phyloP scores from a whole-genome alignment of 2,888 invertebrate genomes.

The Clepsis dumicolana region DNA sequence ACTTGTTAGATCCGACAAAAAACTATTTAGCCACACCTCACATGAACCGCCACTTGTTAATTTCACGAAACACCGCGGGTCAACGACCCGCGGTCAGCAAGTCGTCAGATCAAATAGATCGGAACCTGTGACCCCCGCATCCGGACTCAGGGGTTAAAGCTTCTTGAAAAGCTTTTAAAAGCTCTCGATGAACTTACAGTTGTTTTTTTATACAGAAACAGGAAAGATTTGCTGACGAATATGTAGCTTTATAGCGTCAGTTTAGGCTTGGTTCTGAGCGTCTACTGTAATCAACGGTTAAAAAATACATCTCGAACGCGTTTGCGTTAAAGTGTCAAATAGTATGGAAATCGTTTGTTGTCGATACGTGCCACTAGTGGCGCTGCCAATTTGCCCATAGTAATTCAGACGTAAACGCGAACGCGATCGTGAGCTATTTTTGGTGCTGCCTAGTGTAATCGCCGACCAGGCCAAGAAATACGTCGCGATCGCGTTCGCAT shows the following conservation, averaged over 20 bases:
- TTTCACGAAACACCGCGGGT: slow-evolving; percentile 23
- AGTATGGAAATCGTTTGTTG: too few species aligned
- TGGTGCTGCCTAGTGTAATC: too few species aligned
- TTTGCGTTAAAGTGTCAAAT: too few species aligned
- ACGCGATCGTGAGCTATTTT: too few species aligned
- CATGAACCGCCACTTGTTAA: slow-evolving; percentile 19
- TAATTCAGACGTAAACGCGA: too few species aligned
- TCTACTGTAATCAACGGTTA: too few species aligned
- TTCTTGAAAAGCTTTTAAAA: slow-evolving; percentile 39
- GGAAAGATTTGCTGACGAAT: background rate
- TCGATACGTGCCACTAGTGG: too few species aligned
- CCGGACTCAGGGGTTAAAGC: slow-evolving; percentile 55
- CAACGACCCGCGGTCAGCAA: slow-evolving; percentile 25
- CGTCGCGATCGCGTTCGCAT: too few species aligned
- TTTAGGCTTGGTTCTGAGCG: background rate
- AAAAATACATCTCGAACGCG: too few species aligned
- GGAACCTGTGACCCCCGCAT: slow-evolving; percentile 67
- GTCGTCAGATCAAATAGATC: slow-evolving; percentile 49
- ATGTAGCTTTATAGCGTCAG: background rate
- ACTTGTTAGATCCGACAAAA: slow-evolving; percentile 15
- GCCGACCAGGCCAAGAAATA: too few species aligned
- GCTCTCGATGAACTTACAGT: slow-evolving; percentile 33
- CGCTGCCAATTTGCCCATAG: too few species aligned
- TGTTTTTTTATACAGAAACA: slow-evolving; percentile 14
- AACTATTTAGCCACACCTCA: slow-evolving; percentile 21